These are phyloP conservation scores for Zonitis immaculata DNA, from an alignment of 2,888 invertebrate genomes.

Conservation along the genomic window DNA sequence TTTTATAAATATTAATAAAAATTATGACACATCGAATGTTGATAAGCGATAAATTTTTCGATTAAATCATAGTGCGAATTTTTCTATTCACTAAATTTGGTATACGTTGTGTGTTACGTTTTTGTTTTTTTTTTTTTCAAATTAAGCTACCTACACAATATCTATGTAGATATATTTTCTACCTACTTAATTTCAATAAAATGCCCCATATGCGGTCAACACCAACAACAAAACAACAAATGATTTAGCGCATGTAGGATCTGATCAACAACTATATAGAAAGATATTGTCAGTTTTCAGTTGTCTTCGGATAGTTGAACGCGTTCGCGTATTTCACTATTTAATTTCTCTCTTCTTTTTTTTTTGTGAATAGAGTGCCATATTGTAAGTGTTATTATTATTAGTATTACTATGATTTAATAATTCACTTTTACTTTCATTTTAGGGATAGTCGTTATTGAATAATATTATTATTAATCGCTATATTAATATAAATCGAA, in stretches of 20 bases:
- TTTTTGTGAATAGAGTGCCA: neutral
- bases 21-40: too few species aligned
- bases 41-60: too few species aligned
- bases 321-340: constrained; percentile 31
- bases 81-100: neutral
- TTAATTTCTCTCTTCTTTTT: too few species aligned
- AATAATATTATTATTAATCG: too few species aligned
- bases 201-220: constrained; percentile 36
- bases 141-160: constrained; percentile 9
- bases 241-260: constrained; percentile 29
- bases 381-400: too few species aligned
- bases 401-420: too few species aligned
- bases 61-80: too few species aligned
- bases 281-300: constrained; percentile 30
- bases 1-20: too few species aligned
- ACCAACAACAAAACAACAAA: constrained; percentile 19
- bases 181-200: constrained; percentile 29
- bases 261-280: constrained; percentile 23
- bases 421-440: too few species aligned
- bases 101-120: neutral
- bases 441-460: too few species aligned
- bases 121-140: neutral
- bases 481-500: too few species aligned
- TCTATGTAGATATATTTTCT: constrained; percentile 17
- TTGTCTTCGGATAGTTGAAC: constrained; percentile 37